Evolutionary conservation across 2,888 invertebrate genomes (phyloP), one percentile per base, ranked within the genome.

Genomic region (Lapara coniferarum): DNA sequence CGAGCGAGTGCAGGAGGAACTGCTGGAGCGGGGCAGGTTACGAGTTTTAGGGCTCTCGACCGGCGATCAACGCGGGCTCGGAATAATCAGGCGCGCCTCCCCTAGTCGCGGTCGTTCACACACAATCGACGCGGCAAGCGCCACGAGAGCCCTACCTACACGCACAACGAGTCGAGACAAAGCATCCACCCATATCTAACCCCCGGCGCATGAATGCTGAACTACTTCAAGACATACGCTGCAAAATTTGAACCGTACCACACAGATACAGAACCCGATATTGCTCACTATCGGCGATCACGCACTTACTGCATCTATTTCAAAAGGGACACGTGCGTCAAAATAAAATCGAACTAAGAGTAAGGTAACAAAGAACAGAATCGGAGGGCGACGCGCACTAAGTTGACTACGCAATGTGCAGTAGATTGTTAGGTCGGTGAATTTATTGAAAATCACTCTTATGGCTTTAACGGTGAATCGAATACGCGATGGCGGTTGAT

Each of bases 71-170:
- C 89, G 83, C 85, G 85, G 86, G 81, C 88, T 86, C 86, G 84
- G 89, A 85, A 92, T 92, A 93, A 93, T 92, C 92, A 89, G 84
- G 86, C 88, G 82, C 79, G 87, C 87, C 86, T 88, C 92, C 92
- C 92, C 89, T 89, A 86, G 86, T 75, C 85, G 86, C 90, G 92
- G 91, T 92, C 91, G 93, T 93, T 92, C 92, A 92, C 92, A 92
- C 91, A 92, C 89, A 90, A 89, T 89, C 89, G 89, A 88, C 87
- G 86, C 84, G 86, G 81, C 85, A 84, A 88, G 82, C 85, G 83
- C 84, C 85, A 84, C 81, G 82, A 85, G 88, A 85, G 86, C 86
- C 87, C 89, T 89, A 87, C 90, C 92, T 90, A 92, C 92, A 92
- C 92, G 89, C 90, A 89, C 86, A 81, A 84, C 85, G 82, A 85